Conservation (phyloP, 2,888 invertebrate species). For the Caenorhabditis uteleia region DNA sequence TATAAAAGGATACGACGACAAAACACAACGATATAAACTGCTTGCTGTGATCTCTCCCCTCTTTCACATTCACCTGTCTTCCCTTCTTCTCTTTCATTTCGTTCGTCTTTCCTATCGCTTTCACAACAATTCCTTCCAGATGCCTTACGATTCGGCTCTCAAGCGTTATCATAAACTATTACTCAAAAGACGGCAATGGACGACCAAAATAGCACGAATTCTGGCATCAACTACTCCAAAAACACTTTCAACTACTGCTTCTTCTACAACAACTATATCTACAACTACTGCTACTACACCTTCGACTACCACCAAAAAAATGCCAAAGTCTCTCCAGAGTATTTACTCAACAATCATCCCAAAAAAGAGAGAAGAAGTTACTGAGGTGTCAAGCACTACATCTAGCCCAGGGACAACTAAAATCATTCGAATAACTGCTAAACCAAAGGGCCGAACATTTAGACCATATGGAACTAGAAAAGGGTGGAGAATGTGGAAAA, state of each 20-base stretch:
- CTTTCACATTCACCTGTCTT: constrained; percentile 6
- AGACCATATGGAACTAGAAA: constrained; percentile 31
- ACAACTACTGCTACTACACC: constrained; percentile 26
- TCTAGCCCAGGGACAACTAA: constrained; percentile 1
- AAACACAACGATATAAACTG: constrained; percentile 3
- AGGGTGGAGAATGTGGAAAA: constrained; percentile 44
- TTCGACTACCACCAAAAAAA: constrained; percentile 27
- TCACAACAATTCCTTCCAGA: constrained; percentile 7
- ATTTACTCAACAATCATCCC: constrained; percentile 49
- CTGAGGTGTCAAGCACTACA: constrained; percentile 6
- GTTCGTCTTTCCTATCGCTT: not conserved
- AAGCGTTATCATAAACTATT: constrained; percentile 53
- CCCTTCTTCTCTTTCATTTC: constrained; percentile 10
- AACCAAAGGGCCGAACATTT: constrained; percentile 12
- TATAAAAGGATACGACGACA: not conserved
- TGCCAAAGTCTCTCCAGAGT: constrained; percentile 44
- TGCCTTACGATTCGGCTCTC: constrained; percentile 46
- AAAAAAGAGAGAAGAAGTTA: constrained; percentile 15
- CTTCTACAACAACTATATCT: constrained; percentile 11
- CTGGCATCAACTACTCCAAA: constrained; percentile 27
- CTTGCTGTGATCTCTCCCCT: constrained; percentile 4
- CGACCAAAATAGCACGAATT: constrained; percentile 31
- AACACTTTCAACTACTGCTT: constrained; percentile 12
- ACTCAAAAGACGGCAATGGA: constrained; percentile 39
- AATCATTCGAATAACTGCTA: constrained; percentile 1